Base-by-base conservation (phyloP, 2,888 invertebrate genomes). In the Augochlorella aurata region DNA sequence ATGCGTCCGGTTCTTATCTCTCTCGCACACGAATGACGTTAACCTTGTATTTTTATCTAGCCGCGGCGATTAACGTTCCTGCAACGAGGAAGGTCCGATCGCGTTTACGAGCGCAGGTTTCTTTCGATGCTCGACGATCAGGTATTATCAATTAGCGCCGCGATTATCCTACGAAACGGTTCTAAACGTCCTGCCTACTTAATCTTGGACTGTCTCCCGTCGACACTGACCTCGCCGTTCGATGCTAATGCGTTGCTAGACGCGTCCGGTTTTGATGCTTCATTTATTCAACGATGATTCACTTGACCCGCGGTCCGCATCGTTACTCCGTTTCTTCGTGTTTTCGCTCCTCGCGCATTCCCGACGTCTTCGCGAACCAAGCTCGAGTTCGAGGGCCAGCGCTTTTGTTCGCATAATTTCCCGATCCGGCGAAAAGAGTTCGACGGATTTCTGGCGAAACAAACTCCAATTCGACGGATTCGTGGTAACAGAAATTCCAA, bases 21-120 rank as follows among this genome's bases (percentile, higher is more conserved):
- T 47, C 49, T 4, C 70, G 38, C 49, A 38, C 76, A 45, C 78
- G 67, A 73, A 50, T 66, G 79, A 82, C 69, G 83, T 84, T 82
- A 74, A 79, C 82, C 82, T 79, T 79, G 82, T 58, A 67, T 79
- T 69, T 70, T 79, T 79, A 77, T 82, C 83, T 58, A 24, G 21
- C 38, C 45, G 14, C 47, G 38, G 18, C 66, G 58, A 78, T 82
- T 78, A 72, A 65, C 70, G 54, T 44, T 29, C 65, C 52, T n/a
- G 24, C 67, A 54, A 58, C 16, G 54, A 47, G 49, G 12, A 24
- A 50, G 16, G 16, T 65, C 38, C 38, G n/a, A 3, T 9, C 14
- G 50, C 8, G 3, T 45, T 14, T 38, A 24, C n/a, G 49, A 2
- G 14, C 14, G 3, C 2, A 24, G 7, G 12, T 44, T 38, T 58